Evolutionary conservation across 2,113 vertebrate species (phyloP).

Genomic region (Salvelinus fontinalis): DNA sequence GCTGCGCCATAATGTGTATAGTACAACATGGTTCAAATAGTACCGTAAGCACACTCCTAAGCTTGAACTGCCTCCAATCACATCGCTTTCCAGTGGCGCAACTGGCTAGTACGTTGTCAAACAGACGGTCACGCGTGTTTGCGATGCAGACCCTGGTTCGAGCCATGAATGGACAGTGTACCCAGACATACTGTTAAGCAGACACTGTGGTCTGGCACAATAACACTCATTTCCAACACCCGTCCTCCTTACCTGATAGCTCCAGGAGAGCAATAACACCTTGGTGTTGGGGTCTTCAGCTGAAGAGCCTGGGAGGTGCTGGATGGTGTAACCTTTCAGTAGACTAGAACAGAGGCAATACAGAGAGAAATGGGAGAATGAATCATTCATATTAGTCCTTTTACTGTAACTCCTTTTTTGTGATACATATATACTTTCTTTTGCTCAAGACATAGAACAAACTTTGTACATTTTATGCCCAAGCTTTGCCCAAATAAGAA

Average conservation of each 20-base stretch:
- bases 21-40: too few species aligned
- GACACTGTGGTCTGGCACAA: not conserved
- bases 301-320: conserved; percentile 88
- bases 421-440: too few species aligned
- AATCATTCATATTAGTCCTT: not conserved
- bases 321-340: conserved; percentile 89
- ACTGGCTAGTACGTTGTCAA: too few species aligned
- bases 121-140: too few species aligned
- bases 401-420: not conserved
- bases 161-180: too few species aligned
- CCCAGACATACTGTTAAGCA: not conserved
- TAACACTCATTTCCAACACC: not conserved
- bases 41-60: too few species aligned
- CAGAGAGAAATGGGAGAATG: not conserved
- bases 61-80: too few species aligned
- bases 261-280: conserved; percentile 94
- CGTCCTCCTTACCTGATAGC: conserved; percentile 84
- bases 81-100: too few species aligned
- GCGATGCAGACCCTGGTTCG: too few species aligned
- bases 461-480: too few species aligned
- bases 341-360: conserved; percentile 61
- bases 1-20: not conserved
- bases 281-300: conserved; percentile 87
- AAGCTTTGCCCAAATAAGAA: too few species aligned
- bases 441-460: too few species aligned